Evolutionary conservation across 2,797 vertebrate species (phyloP).

Genomic region (Enteromius anoplus): DNA sequence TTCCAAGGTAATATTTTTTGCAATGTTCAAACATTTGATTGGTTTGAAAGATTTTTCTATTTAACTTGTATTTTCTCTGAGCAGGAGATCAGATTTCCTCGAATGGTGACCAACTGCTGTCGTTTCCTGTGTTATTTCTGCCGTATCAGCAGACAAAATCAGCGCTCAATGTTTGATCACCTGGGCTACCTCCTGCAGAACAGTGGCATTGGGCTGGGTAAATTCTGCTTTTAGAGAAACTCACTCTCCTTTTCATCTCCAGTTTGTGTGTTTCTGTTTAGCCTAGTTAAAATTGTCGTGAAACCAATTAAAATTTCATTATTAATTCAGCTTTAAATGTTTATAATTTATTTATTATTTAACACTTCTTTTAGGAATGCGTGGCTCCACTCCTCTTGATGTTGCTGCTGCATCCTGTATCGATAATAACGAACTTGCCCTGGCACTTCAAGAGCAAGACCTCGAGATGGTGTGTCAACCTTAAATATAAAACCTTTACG

Average conservation of each 20-base stretch:
- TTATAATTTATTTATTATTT: background rate
- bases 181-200: conserved; percentile 94
- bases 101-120: conserved; percentile 96
- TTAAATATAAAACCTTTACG: background rate
- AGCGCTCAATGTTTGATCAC: conserved; percentile 96
- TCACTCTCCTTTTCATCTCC: background rate
- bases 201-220: conserved; percentile 93
- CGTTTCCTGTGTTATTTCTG: conserved; percentile 97
- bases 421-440: conserved; percentile 93
- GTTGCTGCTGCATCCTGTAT: conserved; percentile 95
- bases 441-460: conserved; percentile 94
- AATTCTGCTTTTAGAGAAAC: conserved; percentile 38
- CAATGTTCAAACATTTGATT: background rate
- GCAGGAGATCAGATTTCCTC: conserved; percentile 94
- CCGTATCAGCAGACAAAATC: conserved; percentile 95
- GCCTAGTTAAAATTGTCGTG: background rate
- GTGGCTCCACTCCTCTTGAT: conserved; percentile 91
- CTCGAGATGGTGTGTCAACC: conserved; percentile 85
- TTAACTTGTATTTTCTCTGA: background rate
- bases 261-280: background rate
- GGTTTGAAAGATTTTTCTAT: background rate
- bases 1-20: conserved; percentile 81
- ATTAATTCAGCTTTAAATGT: background rate
- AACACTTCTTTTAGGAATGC: conserved; percentile 80
- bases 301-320: background rate